phyloP scores from a whole-genome alignment of 2,888 invertebrate genomes.

The Mythimna impura region DNA sequence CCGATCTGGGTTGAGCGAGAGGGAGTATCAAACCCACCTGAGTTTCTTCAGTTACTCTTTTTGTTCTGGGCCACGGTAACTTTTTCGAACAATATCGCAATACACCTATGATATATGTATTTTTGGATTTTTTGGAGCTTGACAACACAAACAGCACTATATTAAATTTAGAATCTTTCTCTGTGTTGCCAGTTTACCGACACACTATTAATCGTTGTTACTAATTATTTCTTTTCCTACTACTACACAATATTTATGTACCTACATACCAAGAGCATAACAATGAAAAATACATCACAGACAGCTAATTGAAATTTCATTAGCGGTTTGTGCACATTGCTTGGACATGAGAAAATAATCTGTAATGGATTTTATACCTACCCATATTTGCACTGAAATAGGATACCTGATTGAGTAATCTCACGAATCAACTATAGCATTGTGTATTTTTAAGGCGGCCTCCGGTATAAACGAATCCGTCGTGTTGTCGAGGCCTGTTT shows the following conservation, averaged over 20 bases:
- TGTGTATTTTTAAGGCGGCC: too few relatives aligned
- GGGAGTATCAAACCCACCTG: too few relatives aligned
- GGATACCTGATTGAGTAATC: not conserved
- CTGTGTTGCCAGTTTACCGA: slow-evolving; percentile 11
- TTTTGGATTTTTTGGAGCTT: not conserved
- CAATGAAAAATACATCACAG: slow-evolving; percentile 37
- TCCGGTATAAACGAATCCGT: too few relatives aligned
- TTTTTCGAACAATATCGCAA: too few relatives aligned
- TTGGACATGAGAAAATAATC: not conserved
- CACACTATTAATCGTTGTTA: not conserved
- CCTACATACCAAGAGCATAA: slow-evolving; percentile 6
- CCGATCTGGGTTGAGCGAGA: too few relatives aligned
- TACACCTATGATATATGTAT: too few relatives aligned
- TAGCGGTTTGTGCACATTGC: slow-evolving; percentile 9
- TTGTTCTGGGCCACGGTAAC: too few relatives aligned
- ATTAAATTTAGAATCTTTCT: slow-evolving; percentile 22
- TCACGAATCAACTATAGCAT: too few relatives aligned
- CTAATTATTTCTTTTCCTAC: slow-evolving; percentile 13
- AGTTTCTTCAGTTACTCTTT: too few relatives aligned
- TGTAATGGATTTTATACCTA: not conserved
- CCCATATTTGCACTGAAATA: slow-evolving; percentile 1
- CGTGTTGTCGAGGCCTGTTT: too few relatives aligned
- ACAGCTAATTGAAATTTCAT: slow-evolving; percentile 35
- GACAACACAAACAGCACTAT: not conserved
- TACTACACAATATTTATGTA: slow-evolving; percentile 6